A percentile compares a stretch with the other conserved stretches of the same genome.
phyloP scores from a whole-genome alignment of 1,140 invertebrate species.

The Bathynomus jamesi region DNA sequence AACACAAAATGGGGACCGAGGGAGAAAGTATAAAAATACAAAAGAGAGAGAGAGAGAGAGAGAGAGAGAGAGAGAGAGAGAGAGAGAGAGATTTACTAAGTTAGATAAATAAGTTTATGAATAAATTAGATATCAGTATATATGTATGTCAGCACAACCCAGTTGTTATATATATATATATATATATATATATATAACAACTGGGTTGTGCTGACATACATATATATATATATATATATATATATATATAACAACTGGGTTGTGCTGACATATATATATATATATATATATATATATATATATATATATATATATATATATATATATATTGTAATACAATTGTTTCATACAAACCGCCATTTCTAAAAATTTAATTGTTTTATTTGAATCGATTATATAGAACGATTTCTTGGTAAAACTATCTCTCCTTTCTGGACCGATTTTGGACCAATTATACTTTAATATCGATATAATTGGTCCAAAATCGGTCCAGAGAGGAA shows the following conservation, averaged over 20 bases:
- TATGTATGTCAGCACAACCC: too few species aligned
- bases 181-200: conserved; percentile 19
- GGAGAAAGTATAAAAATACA: not conserved
- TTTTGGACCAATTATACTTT: too few species aligned
- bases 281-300: not conserved
- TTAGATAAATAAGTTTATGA: not conserved
- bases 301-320: conserved; percentile 8
- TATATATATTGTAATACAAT: too few species aligned
- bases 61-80: not conserved
- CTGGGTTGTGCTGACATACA: conserved; percentile 2
- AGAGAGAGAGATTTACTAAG: not conserved
- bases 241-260: conserved; percentile 13
- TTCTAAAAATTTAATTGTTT: too few species aligned
- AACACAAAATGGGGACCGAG: not conserved
- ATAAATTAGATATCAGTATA: too few species aligned
- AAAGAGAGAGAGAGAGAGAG: not conserved
- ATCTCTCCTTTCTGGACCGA: too few species aligned
- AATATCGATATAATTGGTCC: too few species aligned
- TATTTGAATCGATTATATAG: too few species aligned
- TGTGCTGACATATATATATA: conserved; percentile 3
- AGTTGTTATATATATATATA: conserved; percentile 17
- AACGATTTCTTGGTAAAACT: too few species aligned
- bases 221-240: conserved; percentile 19
- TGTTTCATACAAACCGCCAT: too few species aligned
- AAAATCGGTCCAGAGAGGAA: too few species aligned